phyloP scores from a whole-genome alignment of 2,113 vertebrate species.

The Megaleporinus macrocephalus region DNA sequence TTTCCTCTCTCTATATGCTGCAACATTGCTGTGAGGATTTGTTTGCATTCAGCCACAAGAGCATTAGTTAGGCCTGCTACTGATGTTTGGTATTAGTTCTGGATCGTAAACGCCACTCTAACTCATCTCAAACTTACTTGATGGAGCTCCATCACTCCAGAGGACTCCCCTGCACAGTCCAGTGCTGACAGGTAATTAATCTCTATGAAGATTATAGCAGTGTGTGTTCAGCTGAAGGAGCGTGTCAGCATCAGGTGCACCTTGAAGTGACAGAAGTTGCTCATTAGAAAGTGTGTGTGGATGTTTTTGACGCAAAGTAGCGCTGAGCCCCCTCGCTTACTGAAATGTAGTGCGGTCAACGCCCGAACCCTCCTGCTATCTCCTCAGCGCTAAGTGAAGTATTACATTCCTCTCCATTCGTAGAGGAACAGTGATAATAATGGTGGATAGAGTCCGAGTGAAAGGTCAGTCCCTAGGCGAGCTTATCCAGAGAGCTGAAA shows the following conservation, averaged over 20 bases:
- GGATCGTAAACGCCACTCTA: neutral
- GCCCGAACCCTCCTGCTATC: constrained; percentile 45
- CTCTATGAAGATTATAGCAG: too few species aligned
- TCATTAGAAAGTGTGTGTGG: neutral
- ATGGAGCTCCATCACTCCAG: neutral
- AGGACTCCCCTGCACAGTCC: neutral
- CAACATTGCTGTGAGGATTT: too few species aligned
- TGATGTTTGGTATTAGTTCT: neutral
- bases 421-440: constrained; percentile 70
- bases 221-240: too few species aligned
- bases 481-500: constrained; percentile 60
- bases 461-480: constrained; percentile 71
- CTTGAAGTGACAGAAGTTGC: too few species aligned
- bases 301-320: neutral
- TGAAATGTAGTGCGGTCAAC: neutral
- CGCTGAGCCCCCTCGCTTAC: neutral
- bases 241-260: too few species aligned
- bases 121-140: neutral
- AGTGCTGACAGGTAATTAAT: neutral
- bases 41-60: neutral
- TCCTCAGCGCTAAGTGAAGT: constrained; percentile 54
- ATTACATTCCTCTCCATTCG: constrained; percentile 65
- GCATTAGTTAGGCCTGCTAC: neutral
- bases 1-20: too few species aligned
- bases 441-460: constrained; percentile 67